Conservation (phyloP, 2,888 invertebrate species). For the Ichneumoninae sp. region DNA sequence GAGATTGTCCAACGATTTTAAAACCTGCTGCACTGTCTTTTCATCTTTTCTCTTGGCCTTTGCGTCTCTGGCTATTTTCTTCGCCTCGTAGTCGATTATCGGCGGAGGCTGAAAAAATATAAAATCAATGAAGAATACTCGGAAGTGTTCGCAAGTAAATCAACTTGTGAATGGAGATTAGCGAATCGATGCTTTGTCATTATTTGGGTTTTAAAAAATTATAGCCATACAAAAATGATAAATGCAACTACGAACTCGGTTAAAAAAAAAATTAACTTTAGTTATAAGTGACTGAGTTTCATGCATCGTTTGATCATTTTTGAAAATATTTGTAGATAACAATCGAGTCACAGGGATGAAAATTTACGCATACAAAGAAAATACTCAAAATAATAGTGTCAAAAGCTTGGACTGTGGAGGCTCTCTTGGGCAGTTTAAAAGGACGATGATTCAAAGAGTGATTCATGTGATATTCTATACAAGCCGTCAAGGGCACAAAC, state of each 20-base stretch:
- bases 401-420: too few relatives aligned
- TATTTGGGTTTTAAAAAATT: background rate
- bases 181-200: background rate
- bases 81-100: slow-evolving; percentile 49
- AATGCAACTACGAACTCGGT: background rate
- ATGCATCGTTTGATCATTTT: background rate
- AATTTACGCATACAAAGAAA: background rate
- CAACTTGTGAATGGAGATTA: too few relatives aligned
- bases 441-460: too few relatives aligned
- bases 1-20: slow-evolving; percentile 87
- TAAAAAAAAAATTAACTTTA: background rate
- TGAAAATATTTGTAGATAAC: background rate
- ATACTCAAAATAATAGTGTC: too few relatives aligned
- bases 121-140: too few relatives aligned
- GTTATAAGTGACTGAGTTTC: background rate
- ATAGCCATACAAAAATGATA: background rate
- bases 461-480: too few relatives aligned
- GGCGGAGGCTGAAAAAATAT: slow-evolving; percentile 20
- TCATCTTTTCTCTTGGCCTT: slow-evolving; percentile 86
- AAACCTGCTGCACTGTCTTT: slow-evolving; percentile 88
- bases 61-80: slow-evolving; percentile 79
- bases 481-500: too few relatives aligned
- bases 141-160: too few relatives aligned
- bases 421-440: too few relatives aligned
- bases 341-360: background rate